A percentile compares a stretch with the other conserved stretches of the same genome.
Evolutionary conservation across 2,113 vertebrate species (phyloP).

Genomic region (Manacus vitellinus): DNA sequence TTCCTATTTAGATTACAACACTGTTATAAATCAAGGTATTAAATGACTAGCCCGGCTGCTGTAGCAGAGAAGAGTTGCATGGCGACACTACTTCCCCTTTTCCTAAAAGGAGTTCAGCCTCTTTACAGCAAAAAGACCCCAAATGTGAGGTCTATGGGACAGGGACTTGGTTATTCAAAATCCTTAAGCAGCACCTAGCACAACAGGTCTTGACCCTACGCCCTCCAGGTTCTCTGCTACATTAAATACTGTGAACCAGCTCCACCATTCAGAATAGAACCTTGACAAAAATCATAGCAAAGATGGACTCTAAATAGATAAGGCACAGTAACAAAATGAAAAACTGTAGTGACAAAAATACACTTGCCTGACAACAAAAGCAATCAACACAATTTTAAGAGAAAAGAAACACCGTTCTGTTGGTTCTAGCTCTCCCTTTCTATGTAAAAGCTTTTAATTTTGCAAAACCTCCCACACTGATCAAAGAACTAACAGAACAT

Average conservation of each 20-base stretch:
- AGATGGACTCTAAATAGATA: not conserved
- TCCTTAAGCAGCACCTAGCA: not conserved
- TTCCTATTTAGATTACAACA: constrained; percentile 77
- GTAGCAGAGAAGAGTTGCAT: not conserved
- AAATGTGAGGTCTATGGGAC: not conserved
- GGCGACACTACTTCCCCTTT: not conserved
- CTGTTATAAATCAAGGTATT: constrained; percentile 74
- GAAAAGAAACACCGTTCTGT: not conserved
- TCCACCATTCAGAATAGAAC: not conserved
- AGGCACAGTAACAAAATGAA: not conserved
- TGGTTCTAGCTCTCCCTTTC: not conserved
- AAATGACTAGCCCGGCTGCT: constrained; percentile 11
- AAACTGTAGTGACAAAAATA: not conserved
- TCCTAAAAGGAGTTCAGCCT: not conserved
- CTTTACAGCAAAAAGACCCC: not conserved
- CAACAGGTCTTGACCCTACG: not conserved
- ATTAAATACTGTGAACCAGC: not conserved
- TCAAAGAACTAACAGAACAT: not conserved
- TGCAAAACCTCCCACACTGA: not conserved
- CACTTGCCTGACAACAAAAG: not conserved
- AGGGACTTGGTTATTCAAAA: not conserved
- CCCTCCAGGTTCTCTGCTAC: not conserved
- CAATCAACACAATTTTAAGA: not conserved
- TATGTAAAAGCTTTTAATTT: not conserved
- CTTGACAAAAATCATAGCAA: not conserved